Conservation (phyloP, 2,888 invertebrate species). For the Rotaria magnacalcarata region DNA sequence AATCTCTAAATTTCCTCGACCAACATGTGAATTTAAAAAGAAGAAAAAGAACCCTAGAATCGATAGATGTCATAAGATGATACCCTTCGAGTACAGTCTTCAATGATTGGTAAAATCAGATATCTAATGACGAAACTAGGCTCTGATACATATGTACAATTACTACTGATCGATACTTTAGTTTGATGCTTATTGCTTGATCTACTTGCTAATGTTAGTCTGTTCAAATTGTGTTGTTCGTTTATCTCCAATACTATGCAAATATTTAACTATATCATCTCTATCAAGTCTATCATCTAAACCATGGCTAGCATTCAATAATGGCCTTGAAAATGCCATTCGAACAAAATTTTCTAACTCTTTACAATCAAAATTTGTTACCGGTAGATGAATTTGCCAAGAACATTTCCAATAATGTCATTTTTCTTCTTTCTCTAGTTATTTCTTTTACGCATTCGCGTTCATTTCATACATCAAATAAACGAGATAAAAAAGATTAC, state of each 20-base stretch:
- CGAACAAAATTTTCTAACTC: neutral
- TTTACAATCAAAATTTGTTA: slow-evolving; percentile 2
- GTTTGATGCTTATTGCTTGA: neutral
- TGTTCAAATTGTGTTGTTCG: slow-evolving; percentile 25
- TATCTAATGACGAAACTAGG: neutral
- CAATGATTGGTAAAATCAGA: neutral
- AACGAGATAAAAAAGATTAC: slow-evolving; percentile 66
- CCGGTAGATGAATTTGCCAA: neutral
- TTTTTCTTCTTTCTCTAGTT: neutral
- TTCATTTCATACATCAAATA: slow-evolving; percentile 19
- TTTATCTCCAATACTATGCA: slow-evolving; percentile 4
- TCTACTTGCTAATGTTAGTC: neutral
- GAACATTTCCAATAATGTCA: too few species aligned
- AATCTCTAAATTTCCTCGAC: too few species aligned
- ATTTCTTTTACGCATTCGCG: neutral
- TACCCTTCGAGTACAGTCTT: neutral
- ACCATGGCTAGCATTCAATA: neutral
- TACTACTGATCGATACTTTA: neutral
- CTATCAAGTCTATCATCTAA: neutral
- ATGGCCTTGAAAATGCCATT: neutral
- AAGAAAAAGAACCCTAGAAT: neutral
- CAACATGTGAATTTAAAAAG: too few species aligned
- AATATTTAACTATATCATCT: neutral
- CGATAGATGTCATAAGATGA: neutral
- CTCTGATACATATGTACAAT: neutral